Evolutionary conservation across 1,140 invertebrate species (phyloP).

Genomic region (Akabosia matsudoensis): DNA sequence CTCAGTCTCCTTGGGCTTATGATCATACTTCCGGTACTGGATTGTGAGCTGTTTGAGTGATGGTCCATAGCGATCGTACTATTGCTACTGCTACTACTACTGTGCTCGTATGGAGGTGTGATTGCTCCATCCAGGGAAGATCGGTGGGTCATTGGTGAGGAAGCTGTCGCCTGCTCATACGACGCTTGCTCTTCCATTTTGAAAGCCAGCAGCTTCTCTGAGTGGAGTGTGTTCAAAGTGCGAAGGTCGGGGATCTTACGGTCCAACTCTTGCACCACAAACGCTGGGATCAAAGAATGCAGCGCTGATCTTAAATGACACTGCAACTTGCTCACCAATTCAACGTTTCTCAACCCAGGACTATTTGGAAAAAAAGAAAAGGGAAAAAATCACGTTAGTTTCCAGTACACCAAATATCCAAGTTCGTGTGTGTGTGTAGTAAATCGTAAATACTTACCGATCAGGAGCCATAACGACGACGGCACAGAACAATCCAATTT

Average conservation of each 20-base stretch:
- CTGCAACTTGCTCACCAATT: slow-evolving; percentile 74
- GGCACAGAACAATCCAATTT: slow-evolving; percentile 90
- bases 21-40: not conserved
- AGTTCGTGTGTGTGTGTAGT: not conserved
- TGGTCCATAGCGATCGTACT: slow-evolving; percentile 48
- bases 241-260: slow-evolving; percentile 92
- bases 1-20: slow-evolving; percentile 8
- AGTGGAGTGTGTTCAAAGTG: slow-evolving; percentile 91
- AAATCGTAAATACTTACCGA: slow-evolving; percentile 49
- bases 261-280: slow-evolving; percentile 79
- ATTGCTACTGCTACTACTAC: slow-evolving; percentile 40
- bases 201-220: slow-evolving; percentile 90
- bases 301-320: slow-evolving; percentile 38
- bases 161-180: slow-evolving; percentile 54
- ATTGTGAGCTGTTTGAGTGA: not conserved
- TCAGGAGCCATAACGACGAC: slow-evolving; percentile 89
- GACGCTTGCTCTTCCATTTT: slow-evolving; percentile 82
- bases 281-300: slow-evolving; percentile 62
- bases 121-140: slow-evolving; percentile 41
- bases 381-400: slow-evolving; percentile 23
- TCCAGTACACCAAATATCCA: not conserved
- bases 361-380: slow-evolving; percentile 49
- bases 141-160: slow-evolving; percentile 53
- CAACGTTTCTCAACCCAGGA: slow-evolving; percentile 88
- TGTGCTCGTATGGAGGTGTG: slow-evolving; percentile 46